Percentiles rank a stretch among this genome's conserved stretches.
Conservation (phyloP, 2,888 invertebrate genomes). For the Hololepta plana region DNA sequence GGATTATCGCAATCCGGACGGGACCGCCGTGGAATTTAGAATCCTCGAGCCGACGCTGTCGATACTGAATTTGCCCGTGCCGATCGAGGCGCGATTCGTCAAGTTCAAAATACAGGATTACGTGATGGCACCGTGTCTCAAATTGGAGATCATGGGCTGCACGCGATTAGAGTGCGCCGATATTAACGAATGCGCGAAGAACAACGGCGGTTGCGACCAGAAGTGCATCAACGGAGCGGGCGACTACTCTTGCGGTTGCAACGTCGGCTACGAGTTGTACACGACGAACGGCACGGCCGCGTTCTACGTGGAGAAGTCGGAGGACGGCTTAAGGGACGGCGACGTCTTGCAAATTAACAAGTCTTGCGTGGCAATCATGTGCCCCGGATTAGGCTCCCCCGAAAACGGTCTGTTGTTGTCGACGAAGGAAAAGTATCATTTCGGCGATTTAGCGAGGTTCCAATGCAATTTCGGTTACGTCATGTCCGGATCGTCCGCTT, state of each 20-base stretch:
- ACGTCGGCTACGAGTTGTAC: slow-evolving; percentile 82
- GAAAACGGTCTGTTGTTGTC: slow-evolving; percentile 74
- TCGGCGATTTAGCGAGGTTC: slow-evolving; percentile 77
- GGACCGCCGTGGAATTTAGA: slow-evolving; percentile 82
- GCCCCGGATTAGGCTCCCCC: slow-evolving; percentile 54
- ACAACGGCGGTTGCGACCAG: slow-evolving; percentile 86
- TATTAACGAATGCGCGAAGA: slow-evolving; percentile 69
- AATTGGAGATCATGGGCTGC: slow-evolving; percentile 85
- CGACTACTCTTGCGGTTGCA: slow-evolving; percentile 73
- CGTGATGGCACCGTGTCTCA: slow-evolving; percentile 73
- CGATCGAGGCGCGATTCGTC: slow-evolving; percentile 78
- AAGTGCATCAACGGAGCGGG: slow-evolving; percentile 85
- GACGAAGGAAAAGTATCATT: slow-evolving; percentile 69
- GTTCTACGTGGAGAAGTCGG: slow-evolving; percentile 57
- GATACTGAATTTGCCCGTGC: slow-evolving; percentile 73
- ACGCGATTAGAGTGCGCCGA: slow-evolving; percentile 77
- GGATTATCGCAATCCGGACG: slow-evolving; percentile 84
- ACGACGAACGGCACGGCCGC: slow-evolving; percentile 79
- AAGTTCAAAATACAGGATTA: slow-evolving; percentile 74
- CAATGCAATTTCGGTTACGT: slow-evolving; percentile 91
- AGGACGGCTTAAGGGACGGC: slow-evolving; percentile 75
- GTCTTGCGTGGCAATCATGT: slow-evolving; percentile 88
- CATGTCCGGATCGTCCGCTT: slow-evolving; percentile 69
- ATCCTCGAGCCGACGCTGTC: slow-evolving; percentile 82
- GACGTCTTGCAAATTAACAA: slow-evolving; percentile 83